Base-by-base conservation (phyloP, 2,797 vertebrate genomes). In the Labroides dimidiatus region DNA sequence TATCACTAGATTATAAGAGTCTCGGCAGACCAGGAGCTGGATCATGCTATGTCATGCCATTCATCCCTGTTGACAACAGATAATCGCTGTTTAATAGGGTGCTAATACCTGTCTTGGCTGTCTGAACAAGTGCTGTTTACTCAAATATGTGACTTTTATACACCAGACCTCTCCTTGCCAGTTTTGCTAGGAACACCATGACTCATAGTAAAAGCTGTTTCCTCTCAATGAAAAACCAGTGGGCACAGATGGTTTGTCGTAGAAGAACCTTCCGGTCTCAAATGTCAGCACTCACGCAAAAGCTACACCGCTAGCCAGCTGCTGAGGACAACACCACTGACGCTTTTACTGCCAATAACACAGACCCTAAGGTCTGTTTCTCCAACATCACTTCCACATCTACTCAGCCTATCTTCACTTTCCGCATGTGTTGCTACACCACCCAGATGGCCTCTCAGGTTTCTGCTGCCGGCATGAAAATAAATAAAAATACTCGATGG, bases 251-350 rank as follows among this genome's bases (percentile, higher is more conserved):
- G 43, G 59, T 53, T 63, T 67, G 33, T 24, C 42, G 51, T 21
- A 37, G 59, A 51, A 71, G 71, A 82, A 77, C 63, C 44, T 43
- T 66, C 30, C 42, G 37, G n/a, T n/a, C 52, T 39, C 67, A 72
- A 60, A 75, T 77, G 78, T 85, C 69, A 57, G 65, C 42, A 17
- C 50, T 72, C 27, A 53, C 49, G 23, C 65, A 44, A 36, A 39
- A 49, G 59, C 47, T 71, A 51, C 57, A 20, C 61, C 42, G 51
- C 55, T 17, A 50, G 45, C 58, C 64, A 27, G 19, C 53, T 37
- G 48, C 60, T 24, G 33, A 6, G 36, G 60, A 64, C 30, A 52
- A 33, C 41, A 39, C 50, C 15, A 33, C 41, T 15, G 70, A 47
- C 33, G 41, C 42, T 43, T 12, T 52, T 2, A 19, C 63, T 70